Evolutionary conservation across 2,888 invertebrate genomes (phyloP).

Genomic region (Dynastes grantii): DNA sequence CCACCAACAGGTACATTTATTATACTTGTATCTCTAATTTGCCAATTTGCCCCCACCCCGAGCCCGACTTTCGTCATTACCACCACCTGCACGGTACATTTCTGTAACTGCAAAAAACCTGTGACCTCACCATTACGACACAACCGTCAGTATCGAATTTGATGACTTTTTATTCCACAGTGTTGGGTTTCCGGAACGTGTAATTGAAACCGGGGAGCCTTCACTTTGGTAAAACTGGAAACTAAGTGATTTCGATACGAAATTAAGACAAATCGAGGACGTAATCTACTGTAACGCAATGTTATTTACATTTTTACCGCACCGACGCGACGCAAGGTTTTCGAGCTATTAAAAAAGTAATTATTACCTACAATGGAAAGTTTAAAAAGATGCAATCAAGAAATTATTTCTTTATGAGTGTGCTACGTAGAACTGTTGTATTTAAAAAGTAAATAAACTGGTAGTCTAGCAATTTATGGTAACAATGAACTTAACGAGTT

Average conservation of each 20-base stretch:
- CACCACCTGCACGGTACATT: conserved; percentile 14
- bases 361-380: not conserved
- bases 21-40: conserved; percentile 31
- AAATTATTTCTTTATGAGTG: not conserved
- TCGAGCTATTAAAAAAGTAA: not conserved
- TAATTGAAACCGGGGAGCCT: conserved; percentile 25
- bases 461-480: too few relatives aligned
- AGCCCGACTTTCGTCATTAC: conserved; percentile 25
- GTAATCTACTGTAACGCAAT: conserved; percentile 5
- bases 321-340: conserved; percentile 16
- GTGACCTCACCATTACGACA: conserved; percentile 1
- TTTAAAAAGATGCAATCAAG: not conserved
- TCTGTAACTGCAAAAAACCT: conserved; percentile 7
- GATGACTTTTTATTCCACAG: not conserved
- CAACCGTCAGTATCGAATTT: not conserved
- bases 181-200: conserved; percentile 4
- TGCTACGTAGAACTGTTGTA: not conserved
- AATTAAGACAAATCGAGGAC: conserved; percentile 27
- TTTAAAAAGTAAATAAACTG: too few relatives aligned
- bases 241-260: conserved; percentile 21
- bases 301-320: conserved; percentile 17
- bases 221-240: conserved; percentile 1
- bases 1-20: conserved; percentile 36
- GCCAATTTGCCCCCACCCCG: conserved; percentile 25
- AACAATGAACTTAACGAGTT: too few relatives aligned